Conservation (phyloP, 2,888 invertebrate species). For the Dasypolia templi region DNA sequence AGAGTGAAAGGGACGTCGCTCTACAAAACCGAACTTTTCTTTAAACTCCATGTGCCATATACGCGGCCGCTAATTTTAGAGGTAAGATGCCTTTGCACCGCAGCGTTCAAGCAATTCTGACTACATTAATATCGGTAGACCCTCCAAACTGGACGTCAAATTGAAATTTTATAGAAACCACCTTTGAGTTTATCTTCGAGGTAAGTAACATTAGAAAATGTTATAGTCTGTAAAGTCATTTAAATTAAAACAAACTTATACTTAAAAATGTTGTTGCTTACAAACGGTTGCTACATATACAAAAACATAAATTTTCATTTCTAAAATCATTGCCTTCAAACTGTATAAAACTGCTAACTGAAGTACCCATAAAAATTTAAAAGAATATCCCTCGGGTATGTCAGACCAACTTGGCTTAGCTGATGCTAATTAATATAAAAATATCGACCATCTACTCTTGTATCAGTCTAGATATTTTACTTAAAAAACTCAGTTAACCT, state of each 20-base stretch:
- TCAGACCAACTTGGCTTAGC: not conserved
- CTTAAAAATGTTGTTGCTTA: not conserved
- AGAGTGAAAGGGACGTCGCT: not conserved
- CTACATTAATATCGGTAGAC: not conserved
- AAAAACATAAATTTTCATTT: not conserved
- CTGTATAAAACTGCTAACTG: not conserved
- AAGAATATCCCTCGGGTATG: not conserved
- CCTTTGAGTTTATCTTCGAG: not conserved
- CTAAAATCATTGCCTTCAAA: not conserved
- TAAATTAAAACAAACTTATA: not conserved
- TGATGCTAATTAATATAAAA: not conserved
- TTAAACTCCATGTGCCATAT: not conserved
- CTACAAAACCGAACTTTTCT: too few species aligned
- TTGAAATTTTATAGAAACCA: not conserved
- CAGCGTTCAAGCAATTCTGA: conserved; percentile 1
- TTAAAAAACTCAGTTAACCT: conserved; percentile 4
- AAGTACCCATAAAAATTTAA: not conserved
- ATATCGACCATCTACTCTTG: conserved; percentile 17
- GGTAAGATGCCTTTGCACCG: not conserved
- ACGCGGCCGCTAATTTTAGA: not conserved
- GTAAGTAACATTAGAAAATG: not conserved
- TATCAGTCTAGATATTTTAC: conserved; percentile 13
- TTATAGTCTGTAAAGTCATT: not conserved
- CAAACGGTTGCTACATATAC: not conserved
- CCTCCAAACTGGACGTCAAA: not conserved